These are phyloP conservation scores for Uria lomvia DNA, from an alignment of 2,113 vertebrate species.

Conservation along the genomic window DNA sequence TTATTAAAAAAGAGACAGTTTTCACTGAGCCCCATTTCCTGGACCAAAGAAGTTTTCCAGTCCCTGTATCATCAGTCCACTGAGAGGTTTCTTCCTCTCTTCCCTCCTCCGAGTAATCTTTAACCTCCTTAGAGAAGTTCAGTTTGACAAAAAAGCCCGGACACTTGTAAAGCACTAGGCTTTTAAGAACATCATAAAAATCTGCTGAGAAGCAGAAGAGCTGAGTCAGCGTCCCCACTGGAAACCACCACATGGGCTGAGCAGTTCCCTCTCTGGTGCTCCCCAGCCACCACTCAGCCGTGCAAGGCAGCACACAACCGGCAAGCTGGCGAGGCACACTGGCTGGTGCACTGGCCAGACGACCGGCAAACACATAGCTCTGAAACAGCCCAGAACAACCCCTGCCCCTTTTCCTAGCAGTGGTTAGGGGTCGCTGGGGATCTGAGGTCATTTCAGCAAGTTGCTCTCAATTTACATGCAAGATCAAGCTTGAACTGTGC, in stretches of 20 bases:
- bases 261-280: too few species aligned
- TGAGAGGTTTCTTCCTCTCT: not conserved
- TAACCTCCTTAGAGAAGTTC: not conserved
- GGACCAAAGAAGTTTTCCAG: not conserved
- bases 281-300: not conserved
- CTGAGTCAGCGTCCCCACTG: too few species aligned
- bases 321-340: not conserved
- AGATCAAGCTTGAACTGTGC: not conserved
- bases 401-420: too few species aligned
- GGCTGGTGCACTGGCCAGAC: rapidly evolving
- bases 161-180: not conserved
- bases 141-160: not conserved
- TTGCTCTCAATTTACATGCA: not conserved
- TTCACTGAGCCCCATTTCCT: not conserved
- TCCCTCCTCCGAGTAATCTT: not conserved
- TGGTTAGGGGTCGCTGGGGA: rapidly evolving
- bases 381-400: not conserved
- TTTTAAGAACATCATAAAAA: not conserved
- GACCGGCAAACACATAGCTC: not conserved
- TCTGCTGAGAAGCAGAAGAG: not conserved
- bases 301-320: too few species aligned
- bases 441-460: not conserved
- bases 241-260: not conserved
- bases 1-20: not conserved
- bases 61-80: not conserved